Percentiles rank a stretch among this genome's conserved stretches.
phyloP scores from a whole-genome alignment of 1,140 invertebrate genomes.

The Maconellicoccus hirsutus region DNA sequence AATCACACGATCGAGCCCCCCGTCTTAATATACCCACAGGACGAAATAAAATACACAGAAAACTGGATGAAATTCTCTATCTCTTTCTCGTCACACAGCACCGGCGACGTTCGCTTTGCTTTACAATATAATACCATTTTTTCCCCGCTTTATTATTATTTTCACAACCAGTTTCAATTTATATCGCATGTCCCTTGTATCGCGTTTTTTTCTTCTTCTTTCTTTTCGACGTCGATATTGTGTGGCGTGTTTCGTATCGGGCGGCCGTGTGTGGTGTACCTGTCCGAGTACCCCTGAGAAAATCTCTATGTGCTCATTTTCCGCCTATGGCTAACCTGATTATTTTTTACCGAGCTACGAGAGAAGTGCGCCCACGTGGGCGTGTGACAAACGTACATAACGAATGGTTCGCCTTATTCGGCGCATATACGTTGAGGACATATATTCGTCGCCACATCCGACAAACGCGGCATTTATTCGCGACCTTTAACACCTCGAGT shows the following conservation, averaged over 20 bases:
- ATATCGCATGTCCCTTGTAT: too few species aligned
- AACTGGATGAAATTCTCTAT: conserved; percentile 1
- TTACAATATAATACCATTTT: too few species aligned
- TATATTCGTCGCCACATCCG: not conserved
- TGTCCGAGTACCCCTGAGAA: too few species aligned
- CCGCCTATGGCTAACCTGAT: not conserved
- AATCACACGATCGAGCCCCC: not conserved
- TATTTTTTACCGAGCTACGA: not conserved
- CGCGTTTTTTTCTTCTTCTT: too few species aligned
- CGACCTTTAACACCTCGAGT: not conserved
- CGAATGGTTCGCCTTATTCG: not conserved
- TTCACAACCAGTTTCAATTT: too few species aligned
- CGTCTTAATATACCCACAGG: not conserved
- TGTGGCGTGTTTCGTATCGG: too few species aligned
- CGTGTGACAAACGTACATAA: not conserved
- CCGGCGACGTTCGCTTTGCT: too few species aligned
- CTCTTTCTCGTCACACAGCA: too few species aligned
- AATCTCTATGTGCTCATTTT: not conserved
- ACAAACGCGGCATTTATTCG: not conserved
- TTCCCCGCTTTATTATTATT: too few species aligned
- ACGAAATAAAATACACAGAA: not conserved
- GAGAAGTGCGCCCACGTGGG: not conserved
- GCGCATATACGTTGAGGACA: not conserved
- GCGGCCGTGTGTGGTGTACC: too few species aligned
- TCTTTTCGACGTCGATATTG: too few species aligned